Evolutionary conservation across 1,140 invertebrate species (phyloP), one percentile per base, ranked within the genome.

Genomic region (Mylabris phalerata): DNA sequence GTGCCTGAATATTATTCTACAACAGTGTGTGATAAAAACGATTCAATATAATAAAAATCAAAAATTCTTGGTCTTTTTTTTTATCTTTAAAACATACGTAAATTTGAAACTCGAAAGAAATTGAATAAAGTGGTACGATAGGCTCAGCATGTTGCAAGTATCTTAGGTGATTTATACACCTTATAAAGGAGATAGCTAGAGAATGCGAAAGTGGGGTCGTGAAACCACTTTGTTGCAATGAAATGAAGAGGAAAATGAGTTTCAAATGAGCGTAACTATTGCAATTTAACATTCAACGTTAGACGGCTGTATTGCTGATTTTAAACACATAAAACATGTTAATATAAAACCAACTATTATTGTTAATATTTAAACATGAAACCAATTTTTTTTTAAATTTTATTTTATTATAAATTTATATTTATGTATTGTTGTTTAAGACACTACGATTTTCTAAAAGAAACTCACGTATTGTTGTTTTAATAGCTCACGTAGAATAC

Each of bases 161-260:
- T 63, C 64, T 57, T 50, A 50, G 51, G 62, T 69, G 67, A 71
- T 71, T 71, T 71, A 71, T 71, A 55, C 62, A 68, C 62, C 64
- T 69, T 67, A 64, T 71, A 69, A 71, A 70, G 64, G 66, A 66
- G 63, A 60, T 62, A 64, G 64, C 58, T 55, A 44, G 61, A 54
- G 61, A 59, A 63, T 67, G 64, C 52, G 63, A 65, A 63, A 59
- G 65, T 57, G 61, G 52, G 61, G 59, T 44, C 59, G 45, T 46
- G 52, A 60, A 66, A 69, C 67, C 66, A 67, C 66, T 64, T 65
- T 69, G 63, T 69, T 62, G 60, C 63, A 63, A 69, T 68, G 64
- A 63, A 71, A 71, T 71, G 67, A 69, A 64, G 67, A 65, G 55
- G 61, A 71, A 71, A 69, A 71, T 70, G 60, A 67, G 60, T 60